Base-by-base conservation (phyloP, 2,888 invertebrate genomes). In the Bombylius discolor region DNA sequence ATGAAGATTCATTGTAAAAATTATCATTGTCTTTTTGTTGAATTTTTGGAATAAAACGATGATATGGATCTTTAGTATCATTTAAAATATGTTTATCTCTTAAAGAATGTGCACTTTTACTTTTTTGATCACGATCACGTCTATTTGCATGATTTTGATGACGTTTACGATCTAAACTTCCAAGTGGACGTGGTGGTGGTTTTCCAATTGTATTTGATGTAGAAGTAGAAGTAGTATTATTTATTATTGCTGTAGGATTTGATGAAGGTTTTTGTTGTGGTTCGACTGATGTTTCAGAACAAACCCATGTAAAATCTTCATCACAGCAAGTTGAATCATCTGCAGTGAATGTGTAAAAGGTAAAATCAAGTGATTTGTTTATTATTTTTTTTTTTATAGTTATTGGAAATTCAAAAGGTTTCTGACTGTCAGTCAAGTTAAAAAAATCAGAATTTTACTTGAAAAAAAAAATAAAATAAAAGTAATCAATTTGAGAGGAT, bases 271-370 rank as follows among this genome's bases (percentile, higher is more conserved):
- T 7, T 7, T 36, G 34, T 42, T 42, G 39, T 32, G 56, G 53
- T 42, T 52, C 55, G 39, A 55, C 23, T 50, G 57, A 54, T 49
- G 54, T 51, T 47, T 58, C 59, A 13, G 56, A 58, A 50, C 63
- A 60, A 70, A 84, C 78, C 84, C 84, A 84, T 72, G 80, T 82
- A 70, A 84, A 84, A 70, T 82, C 82, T 68, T 80, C 79, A 69
- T 82, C 81, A 67, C 83, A 81, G 58, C 81, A 75, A 12, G 81
- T 81, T 49, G 82, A 80, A 66, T 80, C 78, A 68, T 81, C 81
- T 73, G 64, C 23, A 23, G 1, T 23, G 23, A 23, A 23, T 23
- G 23, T 47, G 64, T 61, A 53, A 42, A 62, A 46, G 48, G 6
- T 4, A 49, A 49, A 13, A 36, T 13, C 32, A 32, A 45, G 23